Conservation (phyloP, 2,797 vertebrate genomes). For the Alectoris magna region DNA sequence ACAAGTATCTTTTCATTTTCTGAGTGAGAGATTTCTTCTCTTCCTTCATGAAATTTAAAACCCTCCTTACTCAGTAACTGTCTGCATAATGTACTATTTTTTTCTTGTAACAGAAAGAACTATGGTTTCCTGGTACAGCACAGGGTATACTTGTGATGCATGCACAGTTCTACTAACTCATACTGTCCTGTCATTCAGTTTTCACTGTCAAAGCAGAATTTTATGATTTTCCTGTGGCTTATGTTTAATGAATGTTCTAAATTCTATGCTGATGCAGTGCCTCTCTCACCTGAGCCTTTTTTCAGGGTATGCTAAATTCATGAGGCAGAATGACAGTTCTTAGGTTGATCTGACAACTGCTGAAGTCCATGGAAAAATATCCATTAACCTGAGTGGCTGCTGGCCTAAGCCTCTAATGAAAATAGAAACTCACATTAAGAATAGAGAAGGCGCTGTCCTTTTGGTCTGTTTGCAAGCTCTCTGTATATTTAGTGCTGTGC, state of each 20-base stretch:
- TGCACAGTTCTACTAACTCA: background rate
- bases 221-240: background rate
- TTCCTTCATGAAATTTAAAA: conserved; percentile 11
- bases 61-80: background rate
- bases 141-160: background rate
- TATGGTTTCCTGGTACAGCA: background rate
- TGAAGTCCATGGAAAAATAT: background rate
- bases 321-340: background rate
- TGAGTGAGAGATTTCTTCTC: conserved; percentile 22
- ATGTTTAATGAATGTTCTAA: background rate
- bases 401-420: background rate
- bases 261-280: background rate
- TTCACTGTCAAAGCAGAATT: background rate
- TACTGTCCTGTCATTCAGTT: background rate
- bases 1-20: background rate
- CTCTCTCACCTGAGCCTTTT: background rate
- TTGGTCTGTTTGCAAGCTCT: background rate
- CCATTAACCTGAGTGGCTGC: background rate
- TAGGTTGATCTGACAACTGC: background rate
- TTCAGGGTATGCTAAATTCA: background rate
- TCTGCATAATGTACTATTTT: background rate
- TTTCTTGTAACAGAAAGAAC: background rate
- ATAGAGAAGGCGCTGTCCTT: background rate
- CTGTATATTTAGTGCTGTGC: background rate
- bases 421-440: background rate